phyloP scores from a whole-genome alignment of 2,797 vertebrate genomes.

The Tragelaphus eurycerus region DNA sequence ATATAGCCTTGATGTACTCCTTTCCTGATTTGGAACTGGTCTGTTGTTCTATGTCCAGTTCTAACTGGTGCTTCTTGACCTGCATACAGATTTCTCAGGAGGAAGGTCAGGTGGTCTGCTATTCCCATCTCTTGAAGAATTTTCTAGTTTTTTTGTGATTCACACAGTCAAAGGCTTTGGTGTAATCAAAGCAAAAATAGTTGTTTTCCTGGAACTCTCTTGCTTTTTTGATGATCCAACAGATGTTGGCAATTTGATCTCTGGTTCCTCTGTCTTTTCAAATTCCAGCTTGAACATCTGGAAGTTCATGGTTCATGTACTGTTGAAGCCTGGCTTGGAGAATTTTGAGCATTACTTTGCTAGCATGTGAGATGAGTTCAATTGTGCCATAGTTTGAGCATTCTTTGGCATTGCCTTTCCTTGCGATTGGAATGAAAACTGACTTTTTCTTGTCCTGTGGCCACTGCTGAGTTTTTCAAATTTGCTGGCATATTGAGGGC shows the following conservation, averaged over 20 bases:
- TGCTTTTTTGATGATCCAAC: not conserved
- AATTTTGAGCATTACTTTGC: not conserved
- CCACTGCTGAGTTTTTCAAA: not conserved
- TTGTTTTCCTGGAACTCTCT: not conserved
- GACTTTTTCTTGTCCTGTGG: not conserved
- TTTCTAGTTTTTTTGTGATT: not conserved
- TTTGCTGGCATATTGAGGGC: not conserved
- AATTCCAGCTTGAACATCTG: not conserved
- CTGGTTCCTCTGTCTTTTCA: not conserved
- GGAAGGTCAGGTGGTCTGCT: not conserved
- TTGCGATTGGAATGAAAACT: not conserved
- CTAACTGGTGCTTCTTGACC: not conserved
- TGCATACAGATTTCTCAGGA: not conserved
- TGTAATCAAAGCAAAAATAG: not conserved
- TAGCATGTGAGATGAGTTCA: not conserved
- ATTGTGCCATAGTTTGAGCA: not conserved
- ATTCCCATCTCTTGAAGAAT: not conserved
- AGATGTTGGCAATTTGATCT: not conserved
- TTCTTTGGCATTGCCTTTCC: not conserved
- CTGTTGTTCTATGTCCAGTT: not conserved
- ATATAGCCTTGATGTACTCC: not conserved
- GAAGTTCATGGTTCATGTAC: not conserved
- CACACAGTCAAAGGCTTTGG: not conserved
- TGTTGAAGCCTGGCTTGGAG: not conserved
- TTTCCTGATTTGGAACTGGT: not conserved